Evolutionary conservation across 1,140 invertebrate genomes (phyloP).

Genomic region (Bradynema listronoti): DNA sequence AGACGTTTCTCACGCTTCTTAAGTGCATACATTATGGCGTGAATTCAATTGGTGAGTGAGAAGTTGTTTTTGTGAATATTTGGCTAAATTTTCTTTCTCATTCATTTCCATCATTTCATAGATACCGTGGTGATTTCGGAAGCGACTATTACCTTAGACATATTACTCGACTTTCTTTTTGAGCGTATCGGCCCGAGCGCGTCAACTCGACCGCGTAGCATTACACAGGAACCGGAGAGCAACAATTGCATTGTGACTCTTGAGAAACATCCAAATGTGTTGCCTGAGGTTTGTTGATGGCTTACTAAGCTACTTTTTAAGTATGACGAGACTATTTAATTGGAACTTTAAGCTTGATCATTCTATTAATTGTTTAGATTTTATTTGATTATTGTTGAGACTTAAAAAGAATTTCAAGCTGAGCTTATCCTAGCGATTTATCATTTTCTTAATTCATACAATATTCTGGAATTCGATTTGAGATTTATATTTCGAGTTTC

Average conservation of each 20-base stretch:
- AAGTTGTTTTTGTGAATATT: constrained; percentile 61
- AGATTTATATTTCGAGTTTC: no score
- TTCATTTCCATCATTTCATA: background rate
- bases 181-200: background rate
- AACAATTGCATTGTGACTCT: constrained; percentile 24
- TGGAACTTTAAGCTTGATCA: no score
- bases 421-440: no score
- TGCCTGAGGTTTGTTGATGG: constrained; percentile 14
- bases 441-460: no score
- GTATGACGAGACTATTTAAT: no score
- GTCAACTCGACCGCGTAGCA: background rate
- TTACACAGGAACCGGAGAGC: constrained; percentile 30
- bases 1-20: no score
- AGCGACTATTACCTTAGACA: constrained; percentile 1
- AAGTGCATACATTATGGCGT: no score
- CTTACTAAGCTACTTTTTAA: background rate
- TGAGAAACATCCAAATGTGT: constrained; percentile 26
- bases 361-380: no score
- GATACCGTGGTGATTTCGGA: background rate
- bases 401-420: no score
- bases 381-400: no score
- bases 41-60: no score
- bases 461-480: no score
- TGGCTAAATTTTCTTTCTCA: background rate
- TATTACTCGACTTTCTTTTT: background rate